phyloP scores from a whole-genome alignment of 92 coral and sea anemone genomes.

The Parazoanthus atlanticus region DNA sequence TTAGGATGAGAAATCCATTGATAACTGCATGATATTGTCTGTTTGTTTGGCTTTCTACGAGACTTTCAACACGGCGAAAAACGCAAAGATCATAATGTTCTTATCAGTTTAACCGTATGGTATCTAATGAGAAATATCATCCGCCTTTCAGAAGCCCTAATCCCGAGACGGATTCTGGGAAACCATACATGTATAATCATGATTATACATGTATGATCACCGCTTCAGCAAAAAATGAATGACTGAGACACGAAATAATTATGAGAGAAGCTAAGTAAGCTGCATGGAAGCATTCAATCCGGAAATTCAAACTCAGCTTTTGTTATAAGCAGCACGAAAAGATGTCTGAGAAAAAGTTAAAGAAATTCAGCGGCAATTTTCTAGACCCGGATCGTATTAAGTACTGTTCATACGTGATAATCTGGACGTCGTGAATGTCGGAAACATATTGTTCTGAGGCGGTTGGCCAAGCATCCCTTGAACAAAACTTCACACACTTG shows the following conservation, averaged over 20 bases:
- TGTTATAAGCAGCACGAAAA: no score
- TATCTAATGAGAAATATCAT: background rate
- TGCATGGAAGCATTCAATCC: background rate
- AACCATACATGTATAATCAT: no score
- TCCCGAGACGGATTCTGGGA: background rate
- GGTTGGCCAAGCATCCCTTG: background rate
- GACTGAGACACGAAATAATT: background rate
- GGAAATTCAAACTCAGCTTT: no score
- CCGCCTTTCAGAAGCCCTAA: background rate
- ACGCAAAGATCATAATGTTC: background rate
- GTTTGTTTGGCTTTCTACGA: background rate
- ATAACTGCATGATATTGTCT: background rate
- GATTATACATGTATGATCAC: no score
- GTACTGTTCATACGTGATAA: slow-evolving; percentile 20
- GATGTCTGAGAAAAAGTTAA: no score
- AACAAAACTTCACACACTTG: no score
- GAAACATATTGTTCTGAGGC: background rate
- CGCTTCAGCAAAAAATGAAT: no score
- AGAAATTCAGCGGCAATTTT: no score
- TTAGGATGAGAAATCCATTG: background rate
- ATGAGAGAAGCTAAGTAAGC: no score
- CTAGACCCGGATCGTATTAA: background rate
- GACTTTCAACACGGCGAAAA: background rate
- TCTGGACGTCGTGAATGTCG: slow-evolving; percentile 17
- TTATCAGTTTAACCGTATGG: background rate